Percentiles rank a stretch among this genome's conserved stretches.
Evolutionary conservation across 2,797 vertebrate genomes (phyloP).

Genomic region (Tangara arthus): DNA sequence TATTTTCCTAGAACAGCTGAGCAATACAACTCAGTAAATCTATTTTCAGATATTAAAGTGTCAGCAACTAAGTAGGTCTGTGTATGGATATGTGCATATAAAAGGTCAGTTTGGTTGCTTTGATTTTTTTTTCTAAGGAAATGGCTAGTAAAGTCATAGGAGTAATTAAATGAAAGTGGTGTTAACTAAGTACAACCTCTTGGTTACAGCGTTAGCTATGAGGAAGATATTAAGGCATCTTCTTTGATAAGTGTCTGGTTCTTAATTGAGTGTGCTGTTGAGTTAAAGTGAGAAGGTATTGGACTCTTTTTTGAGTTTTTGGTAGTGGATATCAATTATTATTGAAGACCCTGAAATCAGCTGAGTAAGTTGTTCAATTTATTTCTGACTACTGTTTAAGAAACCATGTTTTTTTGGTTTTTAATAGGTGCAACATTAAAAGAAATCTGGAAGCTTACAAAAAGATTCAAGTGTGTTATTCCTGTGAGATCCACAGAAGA

Average conservation of each 20-base stretch:
- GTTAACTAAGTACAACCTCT: neutral
- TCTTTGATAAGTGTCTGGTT: neutral
- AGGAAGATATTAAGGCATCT: neutral
- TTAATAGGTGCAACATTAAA: slow-evolving; percentile 80
- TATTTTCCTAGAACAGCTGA: neutral
- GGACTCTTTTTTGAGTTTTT: neutral
- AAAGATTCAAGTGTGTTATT: slow-evolving; percentile 81
- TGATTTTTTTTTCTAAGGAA: neutral
- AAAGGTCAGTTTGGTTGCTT: neutral
- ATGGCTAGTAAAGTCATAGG: neutral
- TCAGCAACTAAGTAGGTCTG: neutral
- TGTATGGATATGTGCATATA: neutral
- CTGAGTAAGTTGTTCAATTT: neutral
- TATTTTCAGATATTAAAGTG: neutral
- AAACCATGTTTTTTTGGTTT: neutral
- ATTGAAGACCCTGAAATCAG: neutral
- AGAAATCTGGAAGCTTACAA: slow-evolving; percentile 78
- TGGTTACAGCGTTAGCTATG: neutral
- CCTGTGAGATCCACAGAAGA: slow-evolving; percentile 80
- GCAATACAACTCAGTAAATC: neutral
- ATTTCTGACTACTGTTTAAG: neutral
- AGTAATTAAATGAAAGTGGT: neutral
- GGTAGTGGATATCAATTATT: neutral
- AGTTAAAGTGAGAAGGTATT: neutral
- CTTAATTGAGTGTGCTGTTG: neutral